Percentiles rank a stretch among this genome's conserved stretches.
phyloP scores from a whole-genome alignment of 2,888 invertebrate genomes.

The Helleia helle region DNA sequence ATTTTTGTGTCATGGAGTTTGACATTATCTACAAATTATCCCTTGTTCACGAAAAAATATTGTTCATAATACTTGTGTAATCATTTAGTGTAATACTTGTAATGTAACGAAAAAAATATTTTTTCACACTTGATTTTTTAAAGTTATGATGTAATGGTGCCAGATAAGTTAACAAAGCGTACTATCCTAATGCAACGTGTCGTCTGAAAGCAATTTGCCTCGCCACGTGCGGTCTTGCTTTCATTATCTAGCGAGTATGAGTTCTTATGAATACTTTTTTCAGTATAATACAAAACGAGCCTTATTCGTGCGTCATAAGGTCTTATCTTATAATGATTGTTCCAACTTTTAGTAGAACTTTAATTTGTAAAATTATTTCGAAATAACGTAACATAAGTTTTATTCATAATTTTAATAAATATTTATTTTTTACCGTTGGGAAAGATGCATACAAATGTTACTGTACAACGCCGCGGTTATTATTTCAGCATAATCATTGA shows the following conservation, averaged over 20 bases:
- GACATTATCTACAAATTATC: too few species aligned
- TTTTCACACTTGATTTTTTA: conserved; percentile 14
- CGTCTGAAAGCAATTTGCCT: conserved; percentile 69
- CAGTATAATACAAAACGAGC: conserved; percentile 7
- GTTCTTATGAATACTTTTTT: conserved; percentile 12
- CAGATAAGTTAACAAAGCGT: conserved; percentile 21
- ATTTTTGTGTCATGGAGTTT: too few species aligned
- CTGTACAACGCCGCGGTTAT: too few species aligned
- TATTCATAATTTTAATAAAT: not conserved
- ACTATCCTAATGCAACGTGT: conserved; percentile 56
- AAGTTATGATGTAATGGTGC: conserved; percentile 19
- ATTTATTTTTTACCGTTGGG: too few species aligned
- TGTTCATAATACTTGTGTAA: too few species aligned
- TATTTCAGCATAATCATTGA: too few species aligned
- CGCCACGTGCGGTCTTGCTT: conserved; percentile 58
- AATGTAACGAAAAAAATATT: conserved; percentile 4
- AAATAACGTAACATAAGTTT: not conserved
- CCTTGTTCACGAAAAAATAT: too few species aligned
- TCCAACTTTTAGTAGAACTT: too few species aligned
- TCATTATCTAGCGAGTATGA: conserved; percentile 40
- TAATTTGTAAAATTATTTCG: too few species aligned
- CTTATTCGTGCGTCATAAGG: not conserved
- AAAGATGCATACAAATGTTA: too few species aligned
- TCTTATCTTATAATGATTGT: too few species aligned
- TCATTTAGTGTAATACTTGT: too few species aligned